A percentile compares a stretch with the other conserved stretches of the same genome.
phyloP scores from a whole-genome alignment of 2,888 invertebrate species.

The Apocheima hispidaria region DNA sequence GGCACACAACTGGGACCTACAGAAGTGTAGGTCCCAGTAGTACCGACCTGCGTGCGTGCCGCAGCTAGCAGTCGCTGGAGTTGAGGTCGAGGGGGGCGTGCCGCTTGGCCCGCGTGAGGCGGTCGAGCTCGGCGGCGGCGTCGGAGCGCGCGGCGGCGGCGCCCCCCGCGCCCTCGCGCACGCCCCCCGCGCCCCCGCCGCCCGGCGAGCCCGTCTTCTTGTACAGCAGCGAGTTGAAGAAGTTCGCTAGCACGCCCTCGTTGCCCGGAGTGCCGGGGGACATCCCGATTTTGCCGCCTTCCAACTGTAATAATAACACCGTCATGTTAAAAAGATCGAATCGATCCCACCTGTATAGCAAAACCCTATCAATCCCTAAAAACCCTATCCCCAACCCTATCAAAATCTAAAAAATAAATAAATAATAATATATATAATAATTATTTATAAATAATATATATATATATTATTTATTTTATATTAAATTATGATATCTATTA shows the following conservation, averaged over 20 bases:
- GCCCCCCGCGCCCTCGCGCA: constrained; percentile 91
- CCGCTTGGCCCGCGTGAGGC: constrained; percentile 91
- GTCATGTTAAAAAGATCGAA: too few relatives aligned
- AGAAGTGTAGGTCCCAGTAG: background rate
- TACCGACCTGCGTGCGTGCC: background rate
- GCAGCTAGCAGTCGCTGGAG: constrained; percentile 32
- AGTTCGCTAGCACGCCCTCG: constrained; percentile 98
- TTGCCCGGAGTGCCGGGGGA: constrained; percentile 89
- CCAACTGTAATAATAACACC: constrained; percentile 84
- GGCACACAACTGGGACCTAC: too few relatives aligned
- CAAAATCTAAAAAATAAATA: too few relatives aligned
- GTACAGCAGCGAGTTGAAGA: constrained; percentile 98
- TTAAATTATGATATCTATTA: too few relatives aligned
- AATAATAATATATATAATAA: too few relatives aligned
- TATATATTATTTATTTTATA: too few relatives aligned
- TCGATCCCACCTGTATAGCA: too few relatives aligned
- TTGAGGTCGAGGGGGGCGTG: constrained; percentile 78
- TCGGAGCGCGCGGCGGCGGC: constrained; percentile 91
- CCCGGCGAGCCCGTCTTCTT: constrained; percentile 94
- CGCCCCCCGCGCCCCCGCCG: constrained; percentile 74
- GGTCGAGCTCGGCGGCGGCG: constrained; percentile 96
- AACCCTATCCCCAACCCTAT: too few relatives aligned
- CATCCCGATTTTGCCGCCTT: constrained; percentile 90
- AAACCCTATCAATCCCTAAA: too few relatives aligned
- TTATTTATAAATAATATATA: too few relatives aligned